Conservation (phyloP, 2,113 vertebrate species). For the Nanorana parkeri region DNA sequence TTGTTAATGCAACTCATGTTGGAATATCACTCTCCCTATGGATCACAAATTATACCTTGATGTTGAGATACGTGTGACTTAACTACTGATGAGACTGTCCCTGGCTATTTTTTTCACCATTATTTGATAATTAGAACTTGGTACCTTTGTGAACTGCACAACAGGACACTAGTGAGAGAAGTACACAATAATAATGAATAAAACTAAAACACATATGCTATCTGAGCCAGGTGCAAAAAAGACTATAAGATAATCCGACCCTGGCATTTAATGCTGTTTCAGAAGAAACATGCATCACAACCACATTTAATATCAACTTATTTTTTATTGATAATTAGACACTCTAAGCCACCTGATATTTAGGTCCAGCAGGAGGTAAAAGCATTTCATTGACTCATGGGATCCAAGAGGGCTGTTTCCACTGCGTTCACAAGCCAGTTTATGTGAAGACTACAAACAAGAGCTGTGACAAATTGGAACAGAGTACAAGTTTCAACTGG, state of each 20-base stretch:
- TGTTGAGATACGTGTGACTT: slow-evolving; percentile 79
- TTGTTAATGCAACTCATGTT: slow-evolving; percentile 79
- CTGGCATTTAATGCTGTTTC: not conserved
- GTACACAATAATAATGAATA: not conserved
- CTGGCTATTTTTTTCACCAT: slow-evolving; percentile 73
- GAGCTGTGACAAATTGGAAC: slow-evolving; percentile 89
- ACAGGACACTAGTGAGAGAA: slow-evolving; percentile 7
- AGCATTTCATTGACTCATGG: slow-evolving; percentile 82
- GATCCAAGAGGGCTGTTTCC: slow-evolving; percentile 76
- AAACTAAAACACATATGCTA: not conserved
- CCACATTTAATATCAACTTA: slow-evolving; percentile 73
- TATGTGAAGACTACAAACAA: slow-evolving; percentile 90
- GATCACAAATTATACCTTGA: slow-evolving; percentile 71
- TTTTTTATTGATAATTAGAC: slow-evolving; percentile 90
- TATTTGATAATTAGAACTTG: slow-evolving; percentile 80
- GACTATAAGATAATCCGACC: not conserved
- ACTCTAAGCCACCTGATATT: slow-evolving; percentile 83
- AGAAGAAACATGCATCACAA: slow-evolving; percentile 60
- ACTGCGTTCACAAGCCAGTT: slow-evolving; percentile 74
- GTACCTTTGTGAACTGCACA: slow-evolving; percentile 62
- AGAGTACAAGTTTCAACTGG: slow-evolving; percentile 92
- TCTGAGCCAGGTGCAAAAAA: too few species aligned
- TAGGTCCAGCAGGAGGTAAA: slow-evolving; percentile 88
- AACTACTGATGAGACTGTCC: slow-evolving; percentile 82
- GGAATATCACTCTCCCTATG: slow-evolving; percentile 77